Conservation (phyloP, 2,888 invertebrate genomes). For the Hydrotaea diabolus region DNA sequence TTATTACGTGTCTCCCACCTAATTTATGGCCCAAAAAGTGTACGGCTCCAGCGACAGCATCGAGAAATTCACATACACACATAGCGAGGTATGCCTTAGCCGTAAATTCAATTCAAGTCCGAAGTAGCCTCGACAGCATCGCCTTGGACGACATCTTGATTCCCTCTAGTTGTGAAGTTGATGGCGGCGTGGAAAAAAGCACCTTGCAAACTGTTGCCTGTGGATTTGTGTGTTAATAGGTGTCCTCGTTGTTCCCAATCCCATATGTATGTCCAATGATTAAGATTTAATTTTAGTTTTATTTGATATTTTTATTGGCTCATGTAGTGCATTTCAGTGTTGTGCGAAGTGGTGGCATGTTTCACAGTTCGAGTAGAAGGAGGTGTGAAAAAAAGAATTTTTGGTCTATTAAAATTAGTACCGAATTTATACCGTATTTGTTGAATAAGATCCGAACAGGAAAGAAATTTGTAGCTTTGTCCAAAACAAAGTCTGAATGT, state of each 20-base stretch:
- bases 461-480: too few relatives aligned
- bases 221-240: background rate
- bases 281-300: background rate
- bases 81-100: background rate
- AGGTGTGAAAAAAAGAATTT: too few relatives aligned
- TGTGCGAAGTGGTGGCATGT: too few relatives aligned
- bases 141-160: conserved; percentile 7
- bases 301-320: background rate
- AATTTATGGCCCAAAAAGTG: conserved; percentile 55
- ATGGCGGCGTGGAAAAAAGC: background rate
- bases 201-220: conserved; percentile 21
- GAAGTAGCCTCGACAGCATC: background rate
- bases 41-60: background rate
- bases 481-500: too few relatives aligned
- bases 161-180: background rate
- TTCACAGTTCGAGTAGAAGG: too few relatives aligned
- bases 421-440: too few relatives aligned
- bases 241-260: background rate
- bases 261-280: background rate
- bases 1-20: conserved; percentile 65
- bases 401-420: too few relatives aligned
- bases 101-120: conserved; percentile 1
- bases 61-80: background rate
- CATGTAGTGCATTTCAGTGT: too few relatives aligned
- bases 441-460: too few relatives aligned